These are phyloP conservation scores for Daubentonia madagascariensis DNA, from an alignment of 2,113 vertebrate species.

Conservation along the genomic window DNA sequence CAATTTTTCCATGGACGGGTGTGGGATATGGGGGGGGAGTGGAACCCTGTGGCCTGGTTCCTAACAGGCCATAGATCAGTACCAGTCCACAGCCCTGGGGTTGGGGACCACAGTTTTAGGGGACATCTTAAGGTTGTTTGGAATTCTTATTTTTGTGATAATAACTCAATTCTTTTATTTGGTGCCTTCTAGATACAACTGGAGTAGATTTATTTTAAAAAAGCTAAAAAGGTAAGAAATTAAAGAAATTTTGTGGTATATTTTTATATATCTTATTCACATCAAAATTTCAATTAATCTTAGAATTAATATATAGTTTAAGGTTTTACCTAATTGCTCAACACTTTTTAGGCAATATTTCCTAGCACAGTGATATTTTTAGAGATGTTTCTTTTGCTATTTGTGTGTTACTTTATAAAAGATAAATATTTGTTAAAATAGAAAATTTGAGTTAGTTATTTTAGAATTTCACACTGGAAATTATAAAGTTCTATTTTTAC, in stretches of 20 bases:
- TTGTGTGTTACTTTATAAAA: background rate
- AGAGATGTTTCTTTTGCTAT: background rate
- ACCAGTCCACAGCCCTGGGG: no score
- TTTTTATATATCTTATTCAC: background rate
- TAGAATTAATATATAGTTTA: background rate
- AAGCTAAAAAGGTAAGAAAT: background rate
- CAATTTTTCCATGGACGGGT: no score
- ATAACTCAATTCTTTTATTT: background rate
- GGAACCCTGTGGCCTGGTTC: no score
- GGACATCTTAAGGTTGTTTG: background rate
- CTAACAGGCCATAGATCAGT: no score
- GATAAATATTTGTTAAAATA: background rate
- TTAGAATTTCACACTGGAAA: background rate
- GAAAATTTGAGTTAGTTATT: background rate
- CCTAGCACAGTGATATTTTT: background rate
- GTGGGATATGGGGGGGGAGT: no score
- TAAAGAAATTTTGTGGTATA: background rate
- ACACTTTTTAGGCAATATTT: background rate
- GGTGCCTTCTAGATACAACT: background rate
- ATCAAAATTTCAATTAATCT: background rate
- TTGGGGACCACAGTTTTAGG: no score
- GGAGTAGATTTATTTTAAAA: background rate
- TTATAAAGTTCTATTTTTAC: background rate
- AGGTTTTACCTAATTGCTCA: background rate
- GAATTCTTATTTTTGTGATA: background rate